Percentiles rank a stretch among this genome's conserved stretches.
phyloP scores from a whole-genome alignment of 2,113 vertebrate genomes.

The Cygnus atratus region DNA sequence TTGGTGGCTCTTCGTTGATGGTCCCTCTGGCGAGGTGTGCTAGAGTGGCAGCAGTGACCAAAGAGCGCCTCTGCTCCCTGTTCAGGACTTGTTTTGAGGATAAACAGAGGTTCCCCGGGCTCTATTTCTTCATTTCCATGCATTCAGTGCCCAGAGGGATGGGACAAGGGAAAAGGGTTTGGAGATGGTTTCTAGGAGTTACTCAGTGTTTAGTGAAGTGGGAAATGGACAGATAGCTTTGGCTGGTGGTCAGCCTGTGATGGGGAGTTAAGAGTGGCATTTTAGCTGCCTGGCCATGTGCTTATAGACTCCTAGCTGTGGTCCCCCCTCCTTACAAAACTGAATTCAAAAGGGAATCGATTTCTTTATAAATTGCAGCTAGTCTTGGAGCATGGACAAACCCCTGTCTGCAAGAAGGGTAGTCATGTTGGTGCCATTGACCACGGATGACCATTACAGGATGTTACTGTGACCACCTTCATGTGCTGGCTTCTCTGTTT shows the following conservation, averaged over 20 bases:
- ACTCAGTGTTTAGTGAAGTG: background rate
- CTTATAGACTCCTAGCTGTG: background rate
- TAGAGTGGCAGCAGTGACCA: background rate
- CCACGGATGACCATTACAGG: background rate
- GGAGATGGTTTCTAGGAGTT: background rate
- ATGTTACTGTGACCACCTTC: background rate
- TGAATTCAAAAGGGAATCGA: background rate
- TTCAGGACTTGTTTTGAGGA: background rate
- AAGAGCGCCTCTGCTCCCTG: background rate
- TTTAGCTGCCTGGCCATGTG: background rate
- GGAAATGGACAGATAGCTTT: background rate
- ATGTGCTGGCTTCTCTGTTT: background rate
- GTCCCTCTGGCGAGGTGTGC: background rate
- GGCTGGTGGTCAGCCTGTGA: background rate
- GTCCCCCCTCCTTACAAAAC: background rate
- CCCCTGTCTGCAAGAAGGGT: background rate
- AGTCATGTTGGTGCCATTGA: background rate
- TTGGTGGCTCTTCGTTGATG: background rate
- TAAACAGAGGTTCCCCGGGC: background rate
- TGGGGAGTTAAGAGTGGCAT: background rate
- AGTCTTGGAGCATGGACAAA: background rate
- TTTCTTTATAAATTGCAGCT: background rate
- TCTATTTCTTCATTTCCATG: background rate
- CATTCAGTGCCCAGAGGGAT: rapidly evolving
- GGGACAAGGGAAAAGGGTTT: background rate